These are phyloP conservation scores for Drepana arcuata DNA, from an alignment of 1,140 invertebrate species.

Conservation along the genomic window DNA sequence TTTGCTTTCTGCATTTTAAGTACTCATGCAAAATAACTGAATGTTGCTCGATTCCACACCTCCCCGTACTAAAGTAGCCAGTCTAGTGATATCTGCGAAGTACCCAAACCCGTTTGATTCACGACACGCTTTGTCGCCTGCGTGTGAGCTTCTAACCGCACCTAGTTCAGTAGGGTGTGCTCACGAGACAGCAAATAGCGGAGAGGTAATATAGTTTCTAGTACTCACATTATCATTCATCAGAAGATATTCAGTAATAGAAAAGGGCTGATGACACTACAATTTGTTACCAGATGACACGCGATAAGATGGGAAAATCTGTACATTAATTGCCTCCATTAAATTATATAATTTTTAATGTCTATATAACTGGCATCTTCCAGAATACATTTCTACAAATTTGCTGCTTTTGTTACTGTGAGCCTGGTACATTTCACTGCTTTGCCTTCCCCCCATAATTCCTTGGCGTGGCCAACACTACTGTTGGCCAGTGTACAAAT, in stretches of 20 bases:
- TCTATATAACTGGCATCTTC: no score
- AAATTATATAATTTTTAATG: no score
- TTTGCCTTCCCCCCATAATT: no score
- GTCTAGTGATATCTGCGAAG: no score
- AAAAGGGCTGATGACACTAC: background rate
- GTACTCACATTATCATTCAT: no score
- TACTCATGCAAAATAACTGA: background rate
- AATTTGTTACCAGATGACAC: background rate
- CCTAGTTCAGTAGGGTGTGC: background rate
- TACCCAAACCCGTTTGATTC: background rate
- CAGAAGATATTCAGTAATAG: no score
- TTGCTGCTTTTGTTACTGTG: no score
- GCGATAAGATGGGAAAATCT: background rate
- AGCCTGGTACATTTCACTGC: no score
- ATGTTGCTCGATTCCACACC: background rate
- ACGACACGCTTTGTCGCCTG: constrained; percentile 26
- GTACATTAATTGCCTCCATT: background rate
- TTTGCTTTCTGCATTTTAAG: background rate
- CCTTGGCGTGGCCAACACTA: no score
- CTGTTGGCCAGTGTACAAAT: no score
- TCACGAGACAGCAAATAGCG: background rate
- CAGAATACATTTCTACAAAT: no score
- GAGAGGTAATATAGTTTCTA: background rate
- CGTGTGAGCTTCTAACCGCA: constrained; percentile 5
- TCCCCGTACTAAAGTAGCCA: background rate